Base-by-base conservation (phyloP, 2,113 vertebrate species). In the Cygnus atratus region DNA sequence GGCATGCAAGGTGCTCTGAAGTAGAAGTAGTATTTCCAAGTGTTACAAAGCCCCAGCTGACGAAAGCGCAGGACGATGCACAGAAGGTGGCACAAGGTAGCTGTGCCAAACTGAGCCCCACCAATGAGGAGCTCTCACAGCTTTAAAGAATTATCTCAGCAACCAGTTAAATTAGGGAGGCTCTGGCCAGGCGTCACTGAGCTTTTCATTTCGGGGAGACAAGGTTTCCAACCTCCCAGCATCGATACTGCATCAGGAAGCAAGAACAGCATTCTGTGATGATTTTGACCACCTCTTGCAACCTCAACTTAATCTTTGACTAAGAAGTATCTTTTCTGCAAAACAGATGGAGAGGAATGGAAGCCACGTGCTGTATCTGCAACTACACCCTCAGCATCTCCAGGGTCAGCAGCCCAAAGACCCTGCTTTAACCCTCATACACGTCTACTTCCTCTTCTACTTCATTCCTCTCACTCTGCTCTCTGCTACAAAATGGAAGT, bases 11-110 rank as follows among this genome's bases (percentile, higher is more conserved):
- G 44, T 52, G 54, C 59, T 65, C 70, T 57, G 59, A 67, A 44
- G 46, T 2, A 25, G 29, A 70, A 37, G 29, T 26, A 68, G 48
- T 10, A 6, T 37, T 84, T 78, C 73, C 43, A 46, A 83, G 54
- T 5, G 19, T 71, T 26, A 52, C 1, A 0, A 61, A 44, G 41
- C 4, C 4, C 17, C 50, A 9, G 52, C 0, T 50, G 41, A 31
- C 9, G 41, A 62, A 65, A 57, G 41, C 28, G 1, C 41, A 62
- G 46, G 44, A 52, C 24, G 54, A 50, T 12, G n/a, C 0, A 2
- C 37, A 46, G 50, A 16, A 71, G 20, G 37, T 48, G 63, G 46
- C 55, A 80, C 26, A 7, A 79, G 43, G 57, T 66, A 71, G 55
- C 58, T 66, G 67, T 46, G 55, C 63, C 88, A 85, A 59, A 39